These are phyloP conservation scores for Centroberyx gerrardi DNA, from an alignment of 2,797 vertebrate species.

Conservation along the genomic window DNA sequence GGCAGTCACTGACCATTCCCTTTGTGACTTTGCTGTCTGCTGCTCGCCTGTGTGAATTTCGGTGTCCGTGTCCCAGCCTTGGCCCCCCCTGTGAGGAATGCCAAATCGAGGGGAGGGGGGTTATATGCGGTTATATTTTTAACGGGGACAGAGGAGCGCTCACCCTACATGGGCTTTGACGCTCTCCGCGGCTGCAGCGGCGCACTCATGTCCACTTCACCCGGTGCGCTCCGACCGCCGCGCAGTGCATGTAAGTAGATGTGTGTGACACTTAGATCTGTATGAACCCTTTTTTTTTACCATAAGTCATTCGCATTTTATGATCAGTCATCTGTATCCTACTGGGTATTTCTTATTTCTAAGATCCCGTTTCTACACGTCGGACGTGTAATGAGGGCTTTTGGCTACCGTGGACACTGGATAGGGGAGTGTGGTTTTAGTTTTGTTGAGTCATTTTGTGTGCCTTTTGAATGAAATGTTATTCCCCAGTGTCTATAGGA, in stretches of 20 bases:
- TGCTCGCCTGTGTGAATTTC: background rate
- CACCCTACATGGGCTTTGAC: constrained; percentile 62
- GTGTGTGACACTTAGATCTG: background rate
- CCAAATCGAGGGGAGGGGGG: constrained; percentile 9
- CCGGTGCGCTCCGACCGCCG: constrained; percentile 42
- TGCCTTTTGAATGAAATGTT: background rate
- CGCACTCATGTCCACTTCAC: constrained; percentile 38
- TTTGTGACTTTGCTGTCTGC: background rate
- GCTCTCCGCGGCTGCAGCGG: constrained; percentile 39
- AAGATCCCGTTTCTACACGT: background rate
- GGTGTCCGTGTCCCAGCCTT: constrained; percentile 1
- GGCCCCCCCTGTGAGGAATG: constrained; percentile 39
- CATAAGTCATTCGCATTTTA: background rate
- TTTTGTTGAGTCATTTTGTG: background rate
- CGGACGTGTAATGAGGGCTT: no score
- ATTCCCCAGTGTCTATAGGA: background rate
- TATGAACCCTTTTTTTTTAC: background rate
- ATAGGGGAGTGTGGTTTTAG: background rate
- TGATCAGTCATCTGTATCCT: constrained; percentile 3
- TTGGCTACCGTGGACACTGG: background rate
- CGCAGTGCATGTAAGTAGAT: constrained; percentile 72
- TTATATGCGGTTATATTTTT: constrained; percentile 24
- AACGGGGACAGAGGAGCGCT: constrained; percentile 33
- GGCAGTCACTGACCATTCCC: background rate
- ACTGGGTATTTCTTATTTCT: background rate